phyloP scores from a whole-genome alignment of 2,113 vertebrate species.

The Pantherophis guttatus region DNA sequence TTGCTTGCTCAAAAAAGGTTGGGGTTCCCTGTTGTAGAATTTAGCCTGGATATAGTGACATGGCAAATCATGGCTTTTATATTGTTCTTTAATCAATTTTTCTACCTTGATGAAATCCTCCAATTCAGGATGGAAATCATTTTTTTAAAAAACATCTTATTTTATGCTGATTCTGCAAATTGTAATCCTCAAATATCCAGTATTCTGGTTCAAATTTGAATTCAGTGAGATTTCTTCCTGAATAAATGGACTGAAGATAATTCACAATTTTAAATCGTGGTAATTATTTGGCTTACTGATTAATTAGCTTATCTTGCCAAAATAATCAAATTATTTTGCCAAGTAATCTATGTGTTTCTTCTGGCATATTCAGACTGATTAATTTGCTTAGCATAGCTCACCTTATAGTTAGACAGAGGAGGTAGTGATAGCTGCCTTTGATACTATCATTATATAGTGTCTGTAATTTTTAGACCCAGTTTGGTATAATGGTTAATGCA shows the following conservation, averaged over 20 bases:
- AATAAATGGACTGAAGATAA: neutral
- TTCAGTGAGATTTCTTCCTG: neutral
- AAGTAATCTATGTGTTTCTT: slow-evolving; percentile 23
- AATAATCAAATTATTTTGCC: neutral
- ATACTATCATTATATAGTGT: neutral
- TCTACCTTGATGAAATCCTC: neutral
- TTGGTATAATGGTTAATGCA: neutral
- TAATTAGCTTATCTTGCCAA: neutral
- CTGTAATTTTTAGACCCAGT: neutral
- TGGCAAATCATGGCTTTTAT: neutral
- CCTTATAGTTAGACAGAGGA: neutral
- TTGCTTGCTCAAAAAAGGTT: neutral
- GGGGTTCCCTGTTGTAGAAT: neutral
- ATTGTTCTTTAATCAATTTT: neutral
- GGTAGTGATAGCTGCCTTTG: neutral
- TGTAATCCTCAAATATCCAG: neutral
- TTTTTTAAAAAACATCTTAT: neutral
- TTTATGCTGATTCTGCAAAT: slow-evolving; percentile 27
- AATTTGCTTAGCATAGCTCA: neutral
- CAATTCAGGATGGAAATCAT: neutral
- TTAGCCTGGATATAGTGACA: neutral
- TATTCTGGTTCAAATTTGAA: neutral
- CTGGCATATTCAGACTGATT: neutral
- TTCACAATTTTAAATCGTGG: neutral
- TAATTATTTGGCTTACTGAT: neutral